These are phyloP conservation scores for Pipra filicauda DNA, from an alignment of 2,113 vertebrate genomes.

Conservation along the genomic window DNA sequence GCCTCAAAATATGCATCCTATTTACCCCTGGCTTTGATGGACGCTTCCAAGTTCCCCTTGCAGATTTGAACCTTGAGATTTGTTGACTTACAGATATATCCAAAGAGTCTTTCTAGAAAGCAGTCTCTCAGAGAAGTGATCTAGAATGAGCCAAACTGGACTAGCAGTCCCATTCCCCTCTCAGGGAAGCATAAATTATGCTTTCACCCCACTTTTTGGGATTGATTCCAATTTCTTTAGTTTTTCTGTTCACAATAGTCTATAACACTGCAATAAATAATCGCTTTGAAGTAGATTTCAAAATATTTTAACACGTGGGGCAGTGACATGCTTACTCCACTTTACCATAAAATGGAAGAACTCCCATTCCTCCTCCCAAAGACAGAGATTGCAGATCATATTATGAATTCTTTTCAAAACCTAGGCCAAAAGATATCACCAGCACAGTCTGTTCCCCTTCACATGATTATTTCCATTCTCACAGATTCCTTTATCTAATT, in stretches of 20 bases:
- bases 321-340: neutral
- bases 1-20: neutral
- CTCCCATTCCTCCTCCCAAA: neutral
- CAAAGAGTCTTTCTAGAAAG: neutral
- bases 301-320: slow-evolving; percentile 32
- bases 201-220: neutral
- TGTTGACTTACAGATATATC: neutral
- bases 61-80: neutral
- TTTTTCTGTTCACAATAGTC: neutral
- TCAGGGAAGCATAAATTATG: neutral
- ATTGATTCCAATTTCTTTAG: neutral
- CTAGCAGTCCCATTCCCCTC: neutral
- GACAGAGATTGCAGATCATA: neutral
- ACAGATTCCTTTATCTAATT: slow-evolving; percentile 46
- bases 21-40: neutral
- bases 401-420: slow-evolving; percentile 33
- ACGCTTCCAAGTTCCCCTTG: neutral
- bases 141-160: neutral
- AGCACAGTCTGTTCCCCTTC: slow-evolving; percentile 41
- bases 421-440: slow-evolving; percentile 15
- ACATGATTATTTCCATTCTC: slow-evolving; percentile 31
- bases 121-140: neutral
- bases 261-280: neutral
- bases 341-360: slow-evolving; percentile 20
- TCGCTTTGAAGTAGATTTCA: neutral